Evolutionary conservation across 2,888 invertebrate genomes (phyloP).

Genomic region (Dendrolimus houi): DNA sequence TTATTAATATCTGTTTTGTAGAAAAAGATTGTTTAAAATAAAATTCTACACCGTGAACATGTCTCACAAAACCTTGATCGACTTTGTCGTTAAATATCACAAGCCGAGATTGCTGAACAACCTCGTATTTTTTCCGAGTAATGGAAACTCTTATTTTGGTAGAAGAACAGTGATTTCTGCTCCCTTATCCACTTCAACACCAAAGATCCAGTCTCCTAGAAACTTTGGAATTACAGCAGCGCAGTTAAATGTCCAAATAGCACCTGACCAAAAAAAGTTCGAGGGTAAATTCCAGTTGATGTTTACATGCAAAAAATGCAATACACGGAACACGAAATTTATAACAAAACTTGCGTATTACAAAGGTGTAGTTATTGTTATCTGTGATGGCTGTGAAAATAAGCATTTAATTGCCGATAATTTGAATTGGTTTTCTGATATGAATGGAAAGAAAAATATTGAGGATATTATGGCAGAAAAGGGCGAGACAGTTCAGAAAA

Average conservation of each 20-base stretch:
- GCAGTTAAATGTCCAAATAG: constrained; percentile 35
- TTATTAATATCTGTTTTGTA: no score
- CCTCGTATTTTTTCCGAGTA: constrained; percentile 62
- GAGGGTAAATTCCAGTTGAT: constrained; percentile 80
- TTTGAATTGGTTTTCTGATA: constrained; percentile 93
- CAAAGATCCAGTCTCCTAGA: constrained; percentile 47
- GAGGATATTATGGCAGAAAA: constrained; percentile 92
- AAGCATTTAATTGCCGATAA: constrained; percentile 98
- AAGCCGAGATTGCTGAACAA: constrained; percentile 58
- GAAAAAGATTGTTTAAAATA: no score
- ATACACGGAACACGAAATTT: constrained; percentile 83
- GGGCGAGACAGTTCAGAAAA: constrained; percentile 86
- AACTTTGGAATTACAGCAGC: constrained; percentile 40
- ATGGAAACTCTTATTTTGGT: constrained; percentile 62
- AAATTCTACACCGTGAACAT: constrained; percentile 19
- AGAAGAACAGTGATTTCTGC: constrained; percentile 41
- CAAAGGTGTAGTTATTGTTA: constrained; percentile 94
- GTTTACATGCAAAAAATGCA: constrained; percentile 94
- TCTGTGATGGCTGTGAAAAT: constrained; percentile 90
- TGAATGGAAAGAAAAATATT: constrained; percentile 87
- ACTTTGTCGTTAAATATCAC: constrained; percentile 65
- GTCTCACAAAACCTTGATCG: constrained; percentile 59
- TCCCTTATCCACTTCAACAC: constrained; percentile 41
- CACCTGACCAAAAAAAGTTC: constrained; percentile 30
- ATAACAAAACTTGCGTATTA: constrained; percentile 92